A percentile compares a stretch with the other conserved stretches of the same genome.
Conservation (phyloP, 2,113 vertebrate genomes). For the Cyprinus carpio region DNA sequence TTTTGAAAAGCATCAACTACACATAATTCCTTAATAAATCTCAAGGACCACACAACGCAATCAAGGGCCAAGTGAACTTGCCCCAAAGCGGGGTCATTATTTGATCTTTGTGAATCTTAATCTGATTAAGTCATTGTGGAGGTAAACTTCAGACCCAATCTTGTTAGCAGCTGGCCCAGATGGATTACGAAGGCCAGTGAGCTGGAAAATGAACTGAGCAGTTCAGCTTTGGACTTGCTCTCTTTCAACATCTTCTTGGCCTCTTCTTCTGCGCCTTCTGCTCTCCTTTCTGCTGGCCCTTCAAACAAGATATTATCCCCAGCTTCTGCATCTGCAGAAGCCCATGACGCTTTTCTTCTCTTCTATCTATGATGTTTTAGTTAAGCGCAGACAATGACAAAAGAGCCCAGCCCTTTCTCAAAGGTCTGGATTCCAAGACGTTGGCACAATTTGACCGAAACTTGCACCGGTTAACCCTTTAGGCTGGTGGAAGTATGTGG, state of each 20-base stretch:
- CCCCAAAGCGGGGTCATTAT: constrained; percentile 99
- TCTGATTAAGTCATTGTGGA: constrained; percentile 99
- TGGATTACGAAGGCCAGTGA: constrained; percentile 98
- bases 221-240: constrained; percentile 98
- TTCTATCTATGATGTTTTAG: constrained; percentile 69
- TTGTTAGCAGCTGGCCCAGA: constrained; percentile 99
- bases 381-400: constrained; percentile 71
- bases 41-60: constrained; percentile 99
- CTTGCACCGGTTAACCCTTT: constrained; percentile 61
- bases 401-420: constrained; percentile 67
- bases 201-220: constrained; percentile 99
- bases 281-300: constrained; percentile 77
- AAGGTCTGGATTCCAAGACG: constrained; percentile 60
- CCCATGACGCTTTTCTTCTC: constrained; percentile 57
- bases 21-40: constrained; percentile 90
- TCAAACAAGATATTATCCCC: constrained; percentile 90
- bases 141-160: constrained; percentile 99
- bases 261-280: constrained; percentile 89
- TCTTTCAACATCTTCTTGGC: constrained; percentile 88
- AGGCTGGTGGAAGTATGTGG: constrained; percentile 74
- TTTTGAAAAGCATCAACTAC: constrained; percentile 78
- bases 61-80: constrained; percentile 99
- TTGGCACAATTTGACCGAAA: constrained; percentile 64
- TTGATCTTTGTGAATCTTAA: constrained; percentile 99
- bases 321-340: constrained; percentile 63